A percentile compares a stretch with the other conserved stretches of the same genome.
Conservation (phyloP, 2,113 vertebrate species). For the Crotalus tigris region DNA sequence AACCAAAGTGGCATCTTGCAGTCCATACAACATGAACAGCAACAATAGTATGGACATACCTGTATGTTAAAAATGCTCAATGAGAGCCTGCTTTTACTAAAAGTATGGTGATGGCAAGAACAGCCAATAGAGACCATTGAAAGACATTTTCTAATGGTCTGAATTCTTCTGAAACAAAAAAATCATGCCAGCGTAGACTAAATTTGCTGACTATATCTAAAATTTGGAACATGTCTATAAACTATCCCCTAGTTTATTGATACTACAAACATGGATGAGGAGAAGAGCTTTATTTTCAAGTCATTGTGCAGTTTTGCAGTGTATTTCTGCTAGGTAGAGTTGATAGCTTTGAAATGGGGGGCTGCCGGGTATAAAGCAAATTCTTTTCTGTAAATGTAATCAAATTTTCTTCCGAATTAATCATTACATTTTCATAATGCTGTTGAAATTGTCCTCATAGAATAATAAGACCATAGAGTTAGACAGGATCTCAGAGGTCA, state of each 20-base stretch:
- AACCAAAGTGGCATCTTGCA: background rate
- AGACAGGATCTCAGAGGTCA: background rate
- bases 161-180: background rate
- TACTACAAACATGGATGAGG: background rate
- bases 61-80: background rate
- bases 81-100: background rate
- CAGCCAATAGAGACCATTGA: background rate
- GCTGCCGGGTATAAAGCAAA: background rate
- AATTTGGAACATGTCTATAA: background rate
- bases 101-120: background rate
- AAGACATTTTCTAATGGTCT: background rate
- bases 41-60: background rate
- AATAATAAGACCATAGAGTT: background rate
- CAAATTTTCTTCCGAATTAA: background rate
- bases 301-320: background rate
- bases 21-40: background rate
- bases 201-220: background rate
- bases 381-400: background rate
- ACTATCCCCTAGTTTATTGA: background rate
- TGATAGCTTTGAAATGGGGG: background rate
- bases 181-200: background rate
- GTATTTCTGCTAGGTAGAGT: background rate
- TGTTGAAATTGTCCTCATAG: background rate
- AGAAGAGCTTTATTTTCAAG: background rate
- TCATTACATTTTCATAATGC: background rate